A percentile compares a stretch with the other conserved stretches of the same genome.
Conservation (phyloP, 1,140 invertebrate genomes). For the Bicyclus anynana region DNA sequence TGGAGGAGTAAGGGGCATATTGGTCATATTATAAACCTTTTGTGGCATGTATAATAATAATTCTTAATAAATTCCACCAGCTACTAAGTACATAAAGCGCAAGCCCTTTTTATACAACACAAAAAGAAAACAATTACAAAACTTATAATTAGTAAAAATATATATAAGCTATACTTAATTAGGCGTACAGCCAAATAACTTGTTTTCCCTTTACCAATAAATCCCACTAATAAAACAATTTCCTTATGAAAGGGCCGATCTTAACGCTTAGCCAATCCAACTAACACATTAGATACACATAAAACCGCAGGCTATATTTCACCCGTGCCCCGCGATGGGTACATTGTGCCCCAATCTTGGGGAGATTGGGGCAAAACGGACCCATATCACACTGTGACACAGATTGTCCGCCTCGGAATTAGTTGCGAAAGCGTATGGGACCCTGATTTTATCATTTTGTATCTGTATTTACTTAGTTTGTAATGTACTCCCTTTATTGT, state of each 20-base stretch:
- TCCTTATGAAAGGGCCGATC: background rate
- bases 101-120: no score
- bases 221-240: background rate
- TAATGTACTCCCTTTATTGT: background rate
- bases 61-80: no score
- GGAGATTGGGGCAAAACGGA: no score
- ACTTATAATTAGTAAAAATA: no score
- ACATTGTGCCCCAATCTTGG: background rate
- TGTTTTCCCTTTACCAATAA: background rate
- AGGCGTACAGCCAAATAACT: background rate
- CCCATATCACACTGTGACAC: conserved; percentile 4
- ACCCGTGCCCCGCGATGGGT: background rate
- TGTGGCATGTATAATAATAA: no score
- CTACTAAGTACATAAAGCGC: no score
- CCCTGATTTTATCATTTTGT: conserved; percentile 1
- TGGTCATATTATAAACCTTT: no score
- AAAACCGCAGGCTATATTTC: background rate
- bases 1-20: no score
- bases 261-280: background rate
- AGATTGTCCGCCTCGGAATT: background rate
- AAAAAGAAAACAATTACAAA: no score
- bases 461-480: background rate
- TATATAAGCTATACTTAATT: background rate
- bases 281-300: background rate
- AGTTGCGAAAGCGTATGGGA: background rate